Percentiles rank a stretch among this genome's conserved stretches.
Conservation (phyloP, 2,797 vertebrate species). For the Mormyrus hasselquistii region DNA sequence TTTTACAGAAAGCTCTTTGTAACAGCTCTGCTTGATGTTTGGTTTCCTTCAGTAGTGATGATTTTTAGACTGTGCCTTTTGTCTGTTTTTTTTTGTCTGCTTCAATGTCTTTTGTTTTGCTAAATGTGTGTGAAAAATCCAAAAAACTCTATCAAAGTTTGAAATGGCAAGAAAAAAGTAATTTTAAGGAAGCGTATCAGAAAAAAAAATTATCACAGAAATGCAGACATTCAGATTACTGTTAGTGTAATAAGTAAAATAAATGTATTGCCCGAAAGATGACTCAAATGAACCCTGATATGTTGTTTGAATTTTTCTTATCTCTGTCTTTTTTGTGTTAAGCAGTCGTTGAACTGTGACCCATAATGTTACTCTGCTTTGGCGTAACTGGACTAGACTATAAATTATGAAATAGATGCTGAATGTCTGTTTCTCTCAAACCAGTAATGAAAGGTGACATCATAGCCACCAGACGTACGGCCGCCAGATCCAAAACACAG, state of each 20-base stretch:
- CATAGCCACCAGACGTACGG: not conserved
- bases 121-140: not conserved
- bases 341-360: not conserved
- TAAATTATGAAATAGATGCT: not conserved
- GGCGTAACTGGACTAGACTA: not conserved
- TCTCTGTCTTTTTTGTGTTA: not conserved
- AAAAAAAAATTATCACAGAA: not conserved
- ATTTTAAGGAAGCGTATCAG: not conserved
- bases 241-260: conserved; percentile 1
- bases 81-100: not conserved
- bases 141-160: not conserved
- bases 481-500: not conserved
- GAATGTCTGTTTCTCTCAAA: not conserved
- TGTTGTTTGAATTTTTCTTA: not conserved
- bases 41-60: not conserved
- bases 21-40: not conserved
- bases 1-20: not conserved
- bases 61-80: not conserved
- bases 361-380: not conserved
- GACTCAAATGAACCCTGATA: not conserved
- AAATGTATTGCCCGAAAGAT: not conserved
- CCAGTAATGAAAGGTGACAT: conserved; percentile 10
- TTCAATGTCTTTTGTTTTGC: not conserved
- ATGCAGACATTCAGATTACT: not conserved
- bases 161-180: not conserved